A percentile compares a stretch with the other conserved stretches of the same genome.
These are phyloP conservation scores for Pollenia amentaria DNA, from an alignment of 2,888 invertebrate species.

Conservation along the genomic window DNA sequence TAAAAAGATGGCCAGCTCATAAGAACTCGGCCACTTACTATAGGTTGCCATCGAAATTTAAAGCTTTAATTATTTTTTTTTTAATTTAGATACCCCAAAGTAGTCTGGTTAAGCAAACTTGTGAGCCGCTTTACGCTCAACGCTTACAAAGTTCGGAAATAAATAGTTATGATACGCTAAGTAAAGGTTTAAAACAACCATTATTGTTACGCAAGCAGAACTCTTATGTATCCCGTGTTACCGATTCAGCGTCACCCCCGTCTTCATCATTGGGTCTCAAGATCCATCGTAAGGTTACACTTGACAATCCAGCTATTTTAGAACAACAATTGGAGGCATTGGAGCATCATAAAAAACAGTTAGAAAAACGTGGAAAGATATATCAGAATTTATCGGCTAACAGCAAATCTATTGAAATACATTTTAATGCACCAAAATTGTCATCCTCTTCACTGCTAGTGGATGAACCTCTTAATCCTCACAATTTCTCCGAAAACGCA, in stretches of 20 bases:
- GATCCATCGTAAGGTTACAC: conserved; percentile 77
- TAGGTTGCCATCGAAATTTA: too few species aligned
- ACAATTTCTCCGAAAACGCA: conserved; percentile 42
- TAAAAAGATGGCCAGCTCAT: too few species aligned
- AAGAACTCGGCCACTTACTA: too few species aligned
- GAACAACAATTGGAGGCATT: conserved; percentile 84
- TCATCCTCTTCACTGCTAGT: conserved; percentile 77
- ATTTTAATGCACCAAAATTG: conserved; percentile 75
- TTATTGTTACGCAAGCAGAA: conserved; percentile 77
- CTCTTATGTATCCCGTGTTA: conserved; percentile 60
- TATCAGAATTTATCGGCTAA: conserved; percentile 55
- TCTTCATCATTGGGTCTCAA: conserved; percentile 9
- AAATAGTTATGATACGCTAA: conserved; percentile 34
- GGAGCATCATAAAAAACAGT: conserved; percentile 84
- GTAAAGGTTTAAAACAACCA: conserved; percentile 51
- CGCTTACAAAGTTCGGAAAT: conserved; percentile 86
- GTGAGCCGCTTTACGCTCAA: conserved; percentile 91
- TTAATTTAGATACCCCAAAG: conserved; percentile 89
- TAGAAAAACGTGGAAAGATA: conserved; percentile 81
- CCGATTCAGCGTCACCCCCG: conserved; percentile 48
- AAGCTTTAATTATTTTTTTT: conserved; percentile 16
- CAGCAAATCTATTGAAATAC: conserved; percentile 28
- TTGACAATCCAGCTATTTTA: conserved; percentile 83
- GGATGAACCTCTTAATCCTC: conserved; percentile 47
- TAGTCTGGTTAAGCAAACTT: conserved; percentile 88